phyloP scores from a whole-genome alignment of 2,888 invertebrate species.

The Ferdinandea cuprea region DNA sequence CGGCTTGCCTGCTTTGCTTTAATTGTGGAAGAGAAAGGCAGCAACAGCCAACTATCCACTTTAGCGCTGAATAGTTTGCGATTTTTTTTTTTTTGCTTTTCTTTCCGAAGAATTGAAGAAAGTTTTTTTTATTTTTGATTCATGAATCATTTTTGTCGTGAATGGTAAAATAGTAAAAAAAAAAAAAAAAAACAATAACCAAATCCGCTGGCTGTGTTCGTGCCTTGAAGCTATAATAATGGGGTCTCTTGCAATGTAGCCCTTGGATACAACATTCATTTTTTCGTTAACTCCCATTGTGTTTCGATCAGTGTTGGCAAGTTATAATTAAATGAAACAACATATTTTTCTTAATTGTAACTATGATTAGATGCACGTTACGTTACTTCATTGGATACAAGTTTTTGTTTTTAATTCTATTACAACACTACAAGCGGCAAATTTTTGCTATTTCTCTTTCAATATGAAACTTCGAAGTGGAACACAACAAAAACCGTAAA shows the following conservation, averaged over 20 bases:
- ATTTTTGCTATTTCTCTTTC: not conserved
- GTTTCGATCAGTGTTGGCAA: conserved; percentile 27
- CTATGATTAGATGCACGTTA: conserved; percentile 61
- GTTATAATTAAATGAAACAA: conserved; percentile 65
- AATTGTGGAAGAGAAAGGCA: conserved; percentile 51
- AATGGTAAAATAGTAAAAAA: conserved; percentile 51
- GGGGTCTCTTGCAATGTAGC: conserved; percentile 42
- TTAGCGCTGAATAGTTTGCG: conserved; percentile 19
- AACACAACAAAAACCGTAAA: conserved; percentile 9
- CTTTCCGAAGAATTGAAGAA: conserved; percentile 64
- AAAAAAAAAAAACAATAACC: not conserved
- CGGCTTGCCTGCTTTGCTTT: conserved; percentile 36
- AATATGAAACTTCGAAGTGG: conserved; percentile 18
- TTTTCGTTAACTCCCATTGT: conserved; percentile 26
- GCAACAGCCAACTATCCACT: conserved; percentile 22
- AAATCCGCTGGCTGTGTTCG: conserved; percentile 42
- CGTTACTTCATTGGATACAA: conserved; percentile 5
- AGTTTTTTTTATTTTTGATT: conserved; percentile 69
- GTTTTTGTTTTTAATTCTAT: conserved; percentile 8
- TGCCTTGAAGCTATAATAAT: conserved; percentile 59
- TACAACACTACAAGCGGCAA: not conserved
- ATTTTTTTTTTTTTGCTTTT: conserved; percentile 29
- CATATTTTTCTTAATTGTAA: conserved; percentile 44
- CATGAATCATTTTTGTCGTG: conserved; percentile 63
- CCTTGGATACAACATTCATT: conserved; percentile 53